Evolutionary conservation across 2,888 invertebrate genomes (phyloP).

Genomic region (Bellardia pandia): DNA sequence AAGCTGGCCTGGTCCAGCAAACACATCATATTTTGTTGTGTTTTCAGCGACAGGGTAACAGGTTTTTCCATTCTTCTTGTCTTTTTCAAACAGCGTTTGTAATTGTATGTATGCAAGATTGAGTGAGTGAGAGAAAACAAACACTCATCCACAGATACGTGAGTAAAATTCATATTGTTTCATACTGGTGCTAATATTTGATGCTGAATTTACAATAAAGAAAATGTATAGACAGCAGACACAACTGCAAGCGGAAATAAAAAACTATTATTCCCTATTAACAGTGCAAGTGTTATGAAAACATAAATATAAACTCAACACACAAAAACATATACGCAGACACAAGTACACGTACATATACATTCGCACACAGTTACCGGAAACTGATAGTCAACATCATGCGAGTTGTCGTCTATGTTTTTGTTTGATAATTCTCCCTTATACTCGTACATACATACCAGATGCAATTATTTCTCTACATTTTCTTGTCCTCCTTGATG

Average conservation of each 20-base stretch:
- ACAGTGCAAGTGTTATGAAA: conserved; percentile 15
- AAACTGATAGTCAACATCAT: conserved; percentile 9
- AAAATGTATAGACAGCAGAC: neutral
- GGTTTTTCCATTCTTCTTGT: conserved; percentile 17
- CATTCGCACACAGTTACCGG: neutral
- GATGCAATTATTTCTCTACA: neutral
- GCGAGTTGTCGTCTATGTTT: neutral
- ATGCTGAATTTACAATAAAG: neutral
- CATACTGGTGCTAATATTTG: conserved; percentile 21
- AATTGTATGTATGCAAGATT: neutral
- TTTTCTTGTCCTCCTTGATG: neutral
- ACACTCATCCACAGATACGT: neutral
- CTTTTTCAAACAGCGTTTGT: neutral
- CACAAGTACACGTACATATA: neutral
- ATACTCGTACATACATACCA: conserved; percentile 4
- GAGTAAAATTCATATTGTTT: conserved; percentile 6
- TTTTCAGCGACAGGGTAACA: conserved; percentile 33
- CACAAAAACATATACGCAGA: too few species aligned
- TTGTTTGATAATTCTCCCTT: neutral
- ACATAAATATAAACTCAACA: neutral
- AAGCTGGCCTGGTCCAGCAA: neutral
- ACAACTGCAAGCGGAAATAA: neutral
- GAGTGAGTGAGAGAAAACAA: neutral
- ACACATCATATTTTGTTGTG: conserved; percentile 1
- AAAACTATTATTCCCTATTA: neutral